These are phyloP conservation scores for Elachura formosa DNA, from an alignment of 2,113 vertebrate genomes.

Conservation along the genomic window DNA sequence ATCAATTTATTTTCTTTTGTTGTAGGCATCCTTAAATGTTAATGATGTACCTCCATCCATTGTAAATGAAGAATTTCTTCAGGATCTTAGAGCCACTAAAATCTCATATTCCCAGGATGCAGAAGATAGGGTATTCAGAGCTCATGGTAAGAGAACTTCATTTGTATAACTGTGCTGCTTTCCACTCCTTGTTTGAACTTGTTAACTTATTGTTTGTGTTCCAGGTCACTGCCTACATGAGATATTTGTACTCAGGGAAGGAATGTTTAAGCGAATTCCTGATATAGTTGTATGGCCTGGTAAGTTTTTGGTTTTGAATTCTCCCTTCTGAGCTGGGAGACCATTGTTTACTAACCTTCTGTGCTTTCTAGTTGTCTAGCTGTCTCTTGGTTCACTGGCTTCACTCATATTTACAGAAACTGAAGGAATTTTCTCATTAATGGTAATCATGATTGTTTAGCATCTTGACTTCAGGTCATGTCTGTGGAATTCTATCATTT, in stretches of 20 bases:
- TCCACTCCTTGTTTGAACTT: neutral
- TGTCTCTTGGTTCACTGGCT: neutral
- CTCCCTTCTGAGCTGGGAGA: neutral
- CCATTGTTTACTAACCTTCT: neutral
- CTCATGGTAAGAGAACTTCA: constrained; percentile 81
- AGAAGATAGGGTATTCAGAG: constrained; percentile 91
- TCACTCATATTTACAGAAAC: neutral
- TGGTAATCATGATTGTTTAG: neutral
- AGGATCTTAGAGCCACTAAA: constrained; percentile 84
- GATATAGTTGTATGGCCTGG: constrained; percentile 96
- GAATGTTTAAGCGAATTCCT: constrained; percentile 88
- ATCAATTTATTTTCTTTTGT: constrained; percentile 38
- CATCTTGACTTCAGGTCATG: neutral
- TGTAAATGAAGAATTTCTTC: constrained; percentile 88
- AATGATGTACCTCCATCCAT: constrained; percentile 80
- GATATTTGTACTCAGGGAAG: constrained; percentile 94
- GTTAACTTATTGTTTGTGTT: constrained; percentile 39
- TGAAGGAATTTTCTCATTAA: neutral
- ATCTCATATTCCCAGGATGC: constrained; percentile 87
- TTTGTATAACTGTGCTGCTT: neutral
- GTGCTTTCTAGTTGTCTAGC: neutral
- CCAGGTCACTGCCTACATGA: constrained; percentile 97
- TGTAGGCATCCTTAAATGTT: constrained; percentile 83
- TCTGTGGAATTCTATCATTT: neutral
- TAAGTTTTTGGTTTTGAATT: constrained; percentile 63